Evolutionary conservation across 2,888 invertebrate genomes (phyloP), one percentile per base, ranked within the genome.

Genomic region (Epirrita christyi): DNA sequence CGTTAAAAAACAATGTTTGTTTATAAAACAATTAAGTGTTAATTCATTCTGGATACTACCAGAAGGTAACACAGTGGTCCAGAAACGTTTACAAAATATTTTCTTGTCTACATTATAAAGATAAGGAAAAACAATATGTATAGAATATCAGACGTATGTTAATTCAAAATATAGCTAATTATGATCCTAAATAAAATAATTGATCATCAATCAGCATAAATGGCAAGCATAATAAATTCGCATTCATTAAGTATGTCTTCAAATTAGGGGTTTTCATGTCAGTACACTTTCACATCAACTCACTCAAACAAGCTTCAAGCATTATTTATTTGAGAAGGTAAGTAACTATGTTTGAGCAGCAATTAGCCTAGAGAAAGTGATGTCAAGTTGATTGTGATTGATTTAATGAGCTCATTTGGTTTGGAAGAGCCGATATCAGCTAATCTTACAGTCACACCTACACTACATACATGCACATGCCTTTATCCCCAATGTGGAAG

Each of bases 301-400:
- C 40, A 34, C 27, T 42, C 40, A 40, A 48, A 27, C 27, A 38
- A 11, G 48, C 37, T 10, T 27, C 1, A 51, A 34, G 36, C 50
- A 29, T 29, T 40, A 34, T 21, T 15, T n/a, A n/a, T 14, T 46
- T 38, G 21, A 40, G 21, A 2, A 21, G n/a, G 21, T 21, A 21
- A 21, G 21, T 21, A 3, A 2, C 21, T 55, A 28, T 15, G 50
- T 46, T 51, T 51, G 51, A 52, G 15, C 28, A 50, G 54, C 40
- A 50, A 58, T 47, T 46, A 47, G 29, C 14, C 5, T 15, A 14
- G 52, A 59, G 61, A 62, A 62, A 62, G 58, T 48, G 14, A 40
- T 54, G 47, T 55, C 54, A 36, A 52, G 50, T 38, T 29, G 47
- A 51, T 53, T 46, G 50, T 67, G 67, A 71, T 72, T 70, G 67